Evolutionary conservation across 2,113 vertebrate genomes (phyloP).

Genomic region (Holacanthus passer): DNA sequence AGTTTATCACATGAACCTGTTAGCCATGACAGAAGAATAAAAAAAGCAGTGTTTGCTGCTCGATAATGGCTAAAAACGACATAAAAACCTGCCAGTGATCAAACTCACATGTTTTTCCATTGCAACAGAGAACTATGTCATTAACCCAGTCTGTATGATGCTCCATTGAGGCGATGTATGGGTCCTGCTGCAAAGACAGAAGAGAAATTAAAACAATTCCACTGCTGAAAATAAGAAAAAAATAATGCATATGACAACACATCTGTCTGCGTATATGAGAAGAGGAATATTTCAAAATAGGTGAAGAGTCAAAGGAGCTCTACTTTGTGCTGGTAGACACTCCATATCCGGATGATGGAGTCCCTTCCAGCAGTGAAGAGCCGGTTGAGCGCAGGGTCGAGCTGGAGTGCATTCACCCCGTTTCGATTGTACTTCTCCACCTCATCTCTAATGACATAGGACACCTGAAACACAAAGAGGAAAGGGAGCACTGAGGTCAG

Average conservation of each 20-base stretch:
- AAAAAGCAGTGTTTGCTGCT: background rate
- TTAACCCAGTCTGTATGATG: conserved; percentile 99
- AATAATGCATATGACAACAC: background rate
- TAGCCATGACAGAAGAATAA: background rate
- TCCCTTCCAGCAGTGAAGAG: conserved; percentile 98
- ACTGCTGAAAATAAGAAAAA: background rate
- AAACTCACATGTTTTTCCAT: conserved; percentile 97
- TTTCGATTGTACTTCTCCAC: conserved; percentile 98
- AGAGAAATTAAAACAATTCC: background rate
- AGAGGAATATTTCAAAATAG: background rate
- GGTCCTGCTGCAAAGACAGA: conserved; percentile 90
- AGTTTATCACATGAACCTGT: background rate
- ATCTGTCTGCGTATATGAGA: accelerated
- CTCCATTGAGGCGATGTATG: conserved; percentile 99
- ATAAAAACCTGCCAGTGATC: background rate
- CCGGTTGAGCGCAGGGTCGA: conserved; percentile 94
- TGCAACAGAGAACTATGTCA: conserved; percentile 98
- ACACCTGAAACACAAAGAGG: conserved; percentile 86
- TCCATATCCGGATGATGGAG: conserved; percentile 99
- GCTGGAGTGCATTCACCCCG: conserved; percentile 96
- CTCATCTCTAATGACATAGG: conserved; percentile 98
- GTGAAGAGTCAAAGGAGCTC: background rate
- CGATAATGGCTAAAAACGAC: background rate
- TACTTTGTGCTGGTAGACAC: conserved; percentile 98
- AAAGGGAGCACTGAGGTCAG: background rate